These are phyloP conservation scores for Dolichoris vasculosae DNA, from an alignment of 1,140 invertebrate genomes.

Conservation along the genomic window DNA sequence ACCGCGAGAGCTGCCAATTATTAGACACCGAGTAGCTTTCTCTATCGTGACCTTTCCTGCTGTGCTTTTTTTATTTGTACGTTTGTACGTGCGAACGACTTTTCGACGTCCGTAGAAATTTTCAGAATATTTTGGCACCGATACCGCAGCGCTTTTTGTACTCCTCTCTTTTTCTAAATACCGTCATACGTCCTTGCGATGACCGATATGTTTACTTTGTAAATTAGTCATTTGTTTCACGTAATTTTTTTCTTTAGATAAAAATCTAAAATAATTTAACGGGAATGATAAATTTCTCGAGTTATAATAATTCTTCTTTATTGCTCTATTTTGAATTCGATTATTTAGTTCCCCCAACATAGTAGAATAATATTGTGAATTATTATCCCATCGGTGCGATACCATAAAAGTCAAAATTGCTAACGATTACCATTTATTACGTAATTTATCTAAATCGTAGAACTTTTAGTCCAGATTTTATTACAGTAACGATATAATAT, in stretches of 20 bases:
- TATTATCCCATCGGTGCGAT: background rate
- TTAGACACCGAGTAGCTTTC: conserved; percentile 21
- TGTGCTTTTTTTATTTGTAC: conserved; percentile 30
- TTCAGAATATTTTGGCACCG: conserved; percentile 41
- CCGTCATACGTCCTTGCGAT: conserved; percentile 39
- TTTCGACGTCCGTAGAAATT: conserved; percentile 6
- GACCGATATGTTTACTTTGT: conserved; percentile 44
- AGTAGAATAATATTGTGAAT: background rate
- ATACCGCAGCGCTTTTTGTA: too few species aligned
- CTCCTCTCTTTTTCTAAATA: background rate
- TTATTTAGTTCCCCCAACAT: background rate
- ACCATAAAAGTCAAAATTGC: background rate
- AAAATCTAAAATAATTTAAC: conserved; percentile 22
- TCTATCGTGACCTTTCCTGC: conserved; percentile 46
- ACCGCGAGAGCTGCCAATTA: conserved; percentile 28
- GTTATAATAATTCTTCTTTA: conserved; percentile 12
- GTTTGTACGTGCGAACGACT: background rate
- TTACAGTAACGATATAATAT: background rate
- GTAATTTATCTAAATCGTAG: background rate
- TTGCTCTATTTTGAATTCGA: background rate
- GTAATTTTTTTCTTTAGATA: background rate
- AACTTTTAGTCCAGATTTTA: background rate
- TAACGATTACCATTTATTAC: background rate
- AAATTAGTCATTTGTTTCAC: conserved; percentile 37
- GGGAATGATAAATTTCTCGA: conserved; percentile 8